phyloP scores from a whole-genome alignment of 2,888 invertebrate genomes.

The Lasioglossum vierecki region DNA sequence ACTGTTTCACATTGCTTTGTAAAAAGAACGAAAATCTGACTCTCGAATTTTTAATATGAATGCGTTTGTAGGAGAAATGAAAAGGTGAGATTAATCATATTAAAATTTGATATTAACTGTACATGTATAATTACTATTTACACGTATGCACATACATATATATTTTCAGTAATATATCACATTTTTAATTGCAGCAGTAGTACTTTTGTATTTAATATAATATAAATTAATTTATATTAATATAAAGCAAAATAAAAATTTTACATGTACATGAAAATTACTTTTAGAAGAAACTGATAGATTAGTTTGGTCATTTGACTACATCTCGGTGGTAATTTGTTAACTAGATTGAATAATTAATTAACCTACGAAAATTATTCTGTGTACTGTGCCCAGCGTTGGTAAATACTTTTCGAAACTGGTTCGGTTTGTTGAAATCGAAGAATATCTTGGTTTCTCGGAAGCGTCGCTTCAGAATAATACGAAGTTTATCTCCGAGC shows the following conservation, averaged over 20 bases:
- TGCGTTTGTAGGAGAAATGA: no score
- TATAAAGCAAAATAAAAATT: no score
- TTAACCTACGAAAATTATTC: not conserved
- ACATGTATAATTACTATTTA: no score
- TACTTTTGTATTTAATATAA: no score
- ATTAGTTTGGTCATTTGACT: not conserved
- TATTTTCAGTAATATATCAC: no score
- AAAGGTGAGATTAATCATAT: no score
- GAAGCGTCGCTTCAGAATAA: not conserved
- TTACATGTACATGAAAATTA: no score
- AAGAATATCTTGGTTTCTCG: not conserved
- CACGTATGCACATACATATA: no score
- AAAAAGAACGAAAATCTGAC: no score
- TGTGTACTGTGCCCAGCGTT: not conserved
- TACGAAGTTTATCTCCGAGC: not conserved
- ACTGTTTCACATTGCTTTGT: not conserved
- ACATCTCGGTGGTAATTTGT: not conserved
- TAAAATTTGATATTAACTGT: no score
- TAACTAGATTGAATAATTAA: not conserved
- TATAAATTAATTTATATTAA: no score
- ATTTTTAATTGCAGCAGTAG: no score
- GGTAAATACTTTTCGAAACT: not conserved
- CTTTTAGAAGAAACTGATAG: not conserved
- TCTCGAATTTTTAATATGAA: not conserved
- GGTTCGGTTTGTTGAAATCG: not conserved